These are phyloP conservation scores for Pterocles orientalis DNA, from an alignment of 2,113 vertebrate species.

Conservation along the genomic window DNA sequence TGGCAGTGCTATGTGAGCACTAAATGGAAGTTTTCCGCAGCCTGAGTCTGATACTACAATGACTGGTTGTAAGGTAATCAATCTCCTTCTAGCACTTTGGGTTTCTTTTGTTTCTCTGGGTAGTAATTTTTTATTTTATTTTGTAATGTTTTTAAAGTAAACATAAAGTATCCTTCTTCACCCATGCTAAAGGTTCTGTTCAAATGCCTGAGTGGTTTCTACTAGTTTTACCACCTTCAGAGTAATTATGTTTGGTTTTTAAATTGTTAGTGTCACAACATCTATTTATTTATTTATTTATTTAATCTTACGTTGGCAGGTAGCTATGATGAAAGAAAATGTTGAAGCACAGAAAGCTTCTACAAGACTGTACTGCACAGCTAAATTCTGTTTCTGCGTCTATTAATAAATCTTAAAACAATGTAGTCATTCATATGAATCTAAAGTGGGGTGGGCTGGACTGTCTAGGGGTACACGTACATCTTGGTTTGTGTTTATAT, in stretches of 20 bases:
- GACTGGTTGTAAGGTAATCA: neutral
- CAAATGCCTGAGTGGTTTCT: neutral
- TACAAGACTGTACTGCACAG: neutral
- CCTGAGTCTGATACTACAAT: neutral
- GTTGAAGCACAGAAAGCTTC: neutral
- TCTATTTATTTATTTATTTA: neutral
- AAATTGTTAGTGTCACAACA: neutral
- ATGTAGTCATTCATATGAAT: neutral
- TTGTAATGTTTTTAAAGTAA: neutral
- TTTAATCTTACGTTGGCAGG: neutral
- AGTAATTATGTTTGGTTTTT: neutral
- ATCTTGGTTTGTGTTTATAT: neutral
- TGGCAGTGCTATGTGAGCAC: neutral
- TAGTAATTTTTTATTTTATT: neutral
- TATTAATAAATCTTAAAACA: neutral
- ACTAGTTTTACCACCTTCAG: neutral
- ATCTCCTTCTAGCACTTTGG: neutral
- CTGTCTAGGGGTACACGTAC: fast-evolving
- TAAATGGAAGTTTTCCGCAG: fast-evolving
- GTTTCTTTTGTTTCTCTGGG: neutral
- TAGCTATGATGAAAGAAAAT: neutral
- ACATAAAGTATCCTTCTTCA: neutral
- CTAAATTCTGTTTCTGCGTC: neutral
- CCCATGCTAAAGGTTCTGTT: neutral
- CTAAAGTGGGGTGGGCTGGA: neutral